Conservation (phyloP, 2,888 invertebrate species). For the Aproaerema taeniolella region DNA sequence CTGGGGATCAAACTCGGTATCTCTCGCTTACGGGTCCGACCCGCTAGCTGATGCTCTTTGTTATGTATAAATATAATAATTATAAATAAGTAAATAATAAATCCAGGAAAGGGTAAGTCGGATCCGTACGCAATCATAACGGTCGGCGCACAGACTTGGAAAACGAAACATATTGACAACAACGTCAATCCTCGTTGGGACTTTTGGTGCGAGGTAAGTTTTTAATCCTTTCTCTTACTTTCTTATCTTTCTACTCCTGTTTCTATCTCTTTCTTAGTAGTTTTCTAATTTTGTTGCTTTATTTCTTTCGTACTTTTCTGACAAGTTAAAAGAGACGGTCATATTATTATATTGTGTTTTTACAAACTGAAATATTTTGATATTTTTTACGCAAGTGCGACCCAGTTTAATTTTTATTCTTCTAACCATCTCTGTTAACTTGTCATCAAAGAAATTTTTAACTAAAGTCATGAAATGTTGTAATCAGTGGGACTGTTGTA, state of each 20-base stretch:
- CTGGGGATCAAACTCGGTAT: too few species aligned
- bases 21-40: too few species aligned
- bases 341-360: background rate
- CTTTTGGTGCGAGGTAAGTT: slow-evolving; percentile 95
- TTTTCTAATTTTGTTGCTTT: slow-evolving; percentile 2
- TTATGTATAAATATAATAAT: too few species aligned
- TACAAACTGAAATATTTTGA: background rate
- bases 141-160: slow-evolving; percentile 95
- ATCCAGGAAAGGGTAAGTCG: slow-evolving; percentile 92
- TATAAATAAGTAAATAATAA: background rate
- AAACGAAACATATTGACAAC: slow-evolving; percentile 95
- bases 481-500: too few species aligned
- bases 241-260: slow-evolving; percentile 21
- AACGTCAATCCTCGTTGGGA: slow-evolving; percentile 98
- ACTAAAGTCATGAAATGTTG: too few species aligned
- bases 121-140: slow-evolving; percentile 96
- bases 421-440: too few species aligned
- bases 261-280: background rate
- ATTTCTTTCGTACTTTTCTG: background rate
- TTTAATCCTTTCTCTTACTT: slow-evolving; percentile 15
- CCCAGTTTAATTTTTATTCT: too few species aligned
- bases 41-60: too few species aligned
- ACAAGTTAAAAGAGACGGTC: slow-evolving; percentile 12
- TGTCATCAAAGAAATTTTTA: too few species aligned
- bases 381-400: background rate